Evolutionary conservation across 2,797 vertebrate genomes (phyloP).

Genomic region (Sitta carolinensis): DNA sequence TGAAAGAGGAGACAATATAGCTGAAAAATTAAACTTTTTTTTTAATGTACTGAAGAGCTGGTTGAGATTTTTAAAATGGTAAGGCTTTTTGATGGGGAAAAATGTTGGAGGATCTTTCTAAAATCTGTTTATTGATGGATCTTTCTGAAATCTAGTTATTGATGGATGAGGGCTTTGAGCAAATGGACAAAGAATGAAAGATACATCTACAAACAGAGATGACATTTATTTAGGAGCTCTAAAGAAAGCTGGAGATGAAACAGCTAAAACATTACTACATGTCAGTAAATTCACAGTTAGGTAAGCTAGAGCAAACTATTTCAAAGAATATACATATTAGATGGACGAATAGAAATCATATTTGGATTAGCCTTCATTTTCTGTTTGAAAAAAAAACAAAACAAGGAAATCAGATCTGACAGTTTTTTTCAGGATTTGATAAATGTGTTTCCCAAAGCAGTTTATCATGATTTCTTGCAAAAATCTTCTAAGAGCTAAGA

Average conservation of each 20-base stretch:
- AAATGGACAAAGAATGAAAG: neutral
- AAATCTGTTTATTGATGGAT: neutral
- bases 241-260: neutral
- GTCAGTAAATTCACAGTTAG: neutral
- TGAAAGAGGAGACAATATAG: neutral
- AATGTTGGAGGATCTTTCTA: neutral
- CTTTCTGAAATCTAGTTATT: neutral
- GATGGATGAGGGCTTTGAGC: neutral
- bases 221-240: neutral
- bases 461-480: neutral
- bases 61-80: neutral
- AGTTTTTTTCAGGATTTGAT: neutral
- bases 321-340: neutral
- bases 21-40: neutral
- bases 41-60: neutral
- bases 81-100: neutral
- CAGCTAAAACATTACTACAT: neutral
- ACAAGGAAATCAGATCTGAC: neutral
- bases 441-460: neutral
- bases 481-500: neutral
- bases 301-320: neutral
- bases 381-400: neutral
- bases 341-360: neutral
- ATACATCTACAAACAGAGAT: neutral
- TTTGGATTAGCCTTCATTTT: neutral